Base-by-base conservation (phyloP, 2,113 vertebrate genomes). In the Scophthalmus maximus region DNA sequence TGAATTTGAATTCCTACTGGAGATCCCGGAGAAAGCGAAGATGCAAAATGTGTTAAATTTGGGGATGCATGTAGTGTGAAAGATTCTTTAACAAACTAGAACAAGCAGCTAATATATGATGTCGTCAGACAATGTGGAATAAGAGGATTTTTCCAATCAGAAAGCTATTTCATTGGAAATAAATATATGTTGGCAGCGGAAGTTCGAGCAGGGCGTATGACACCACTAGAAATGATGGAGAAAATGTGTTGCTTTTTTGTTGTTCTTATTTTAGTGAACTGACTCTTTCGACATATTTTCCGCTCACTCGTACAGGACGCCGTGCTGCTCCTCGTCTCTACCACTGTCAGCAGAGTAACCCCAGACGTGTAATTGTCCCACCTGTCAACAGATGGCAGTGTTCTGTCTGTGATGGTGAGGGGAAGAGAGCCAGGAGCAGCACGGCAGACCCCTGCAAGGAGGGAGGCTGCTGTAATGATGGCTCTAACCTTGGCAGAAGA, bases 331-430 rank as follows among this genome's bases (percentile, higher is more conserved):
- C 36, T 38, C 36, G 30, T 3, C 36, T 3, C 11, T 8, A 38
- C 10, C 27, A 7, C 15, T 25, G 40, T 34, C 59, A 25, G 1
- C 26, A 57, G 32, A 79, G 11, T 51, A 68, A 52, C 76, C 78
- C 83, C 67, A 69, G 22, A 29, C 4, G 8, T 89, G 92, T 23
- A 87, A 71, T 92, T 76, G 23, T 51, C 76, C 57, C 79, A 88
- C 73, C 83, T 40, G 56, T 85, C 91, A 92, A 90, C 68, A 92
- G 92, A 91, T 92, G 91, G 88, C 92, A 92, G 81, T 89, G 89
- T 88, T 89, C 85, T 78, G 86, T 91, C 87, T 92, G 82, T 49
- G 87, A 93, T 90, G 38, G 42, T 34, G 73, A 73, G 83, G 70
- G 61, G 79, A 78, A 11, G 66, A 50, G 62, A 61, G 44, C 72